phyloP scores from a whole-genome alignment of 2,888 invertebrate species.

The Agrotis puta region DNA sequence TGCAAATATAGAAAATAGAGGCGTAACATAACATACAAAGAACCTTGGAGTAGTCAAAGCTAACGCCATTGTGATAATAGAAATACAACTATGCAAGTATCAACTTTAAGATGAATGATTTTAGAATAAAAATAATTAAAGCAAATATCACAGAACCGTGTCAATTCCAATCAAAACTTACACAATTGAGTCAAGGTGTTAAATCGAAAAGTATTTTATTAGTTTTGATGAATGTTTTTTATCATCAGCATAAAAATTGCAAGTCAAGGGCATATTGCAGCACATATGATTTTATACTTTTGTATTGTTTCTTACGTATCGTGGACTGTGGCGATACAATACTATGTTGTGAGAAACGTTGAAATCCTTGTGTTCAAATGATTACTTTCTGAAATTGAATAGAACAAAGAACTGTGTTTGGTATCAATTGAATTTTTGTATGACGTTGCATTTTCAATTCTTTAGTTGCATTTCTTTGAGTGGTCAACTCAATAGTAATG shows the following conservation, averaged over 20 bases:
- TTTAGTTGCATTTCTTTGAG: too few species aligned
- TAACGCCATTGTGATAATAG: not conserved
- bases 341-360: slow-evolving; percentile 41
- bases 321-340: slow-evolving; percentile 34
- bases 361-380: slow-evolving; percentile 52
- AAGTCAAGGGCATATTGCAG: slow-evolving; percentile 61
- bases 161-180: slow-evolving; percentile 22
- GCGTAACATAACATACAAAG: not conserved
- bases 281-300: slow-evolving; percentile 45
- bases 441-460: slow-evolving; percentile 20
- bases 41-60: slow-evolving; percentile 35
- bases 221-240: slow-evolving; percentile 41
- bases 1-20: slow-evolving; percentile 8
- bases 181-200: slow-evolving; percentile 6
- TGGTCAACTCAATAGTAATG: not conserved
- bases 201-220: slow-evolving; percentile 13
- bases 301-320: slow-evolving; percentile 35
- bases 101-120: slow-evolving; percentile 20
- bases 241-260: slow-evolving; percentile 37
- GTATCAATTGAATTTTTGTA: slow-evolving; percentile 39
- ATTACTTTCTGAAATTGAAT: slow-evolving; percentile 57
- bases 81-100: slow-evolving; percentile 5
- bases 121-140: not conserved
- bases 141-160: slow-evolving; percentile 2
- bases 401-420: slow-evolving; percentile 36